Evolutionary conservation across 2,797 vertebrate species (phyloP), one percentile per base, ranked within the genome.

Genomic region (Clarias pachynema): DNA sequence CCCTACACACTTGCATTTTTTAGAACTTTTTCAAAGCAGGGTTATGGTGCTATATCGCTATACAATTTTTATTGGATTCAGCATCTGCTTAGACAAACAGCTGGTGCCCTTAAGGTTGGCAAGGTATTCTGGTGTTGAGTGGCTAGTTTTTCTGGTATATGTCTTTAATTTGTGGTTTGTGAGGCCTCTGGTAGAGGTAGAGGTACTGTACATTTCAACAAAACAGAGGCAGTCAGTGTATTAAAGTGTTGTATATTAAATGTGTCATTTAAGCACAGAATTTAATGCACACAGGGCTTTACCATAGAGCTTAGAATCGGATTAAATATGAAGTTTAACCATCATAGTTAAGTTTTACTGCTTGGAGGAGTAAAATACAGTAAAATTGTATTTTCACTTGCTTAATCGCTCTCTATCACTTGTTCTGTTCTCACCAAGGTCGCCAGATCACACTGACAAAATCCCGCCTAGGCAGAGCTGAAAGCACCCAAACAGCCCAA

Each of bases 1-100:
- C 60, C 68, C 63, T 79, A 9, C 22, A 57, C 68, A 60, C 53
- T 72, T 78, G 83, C 69, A 85, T 69, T 66, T 24, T 24, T 59
- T 68, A 53, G 60, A 31, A 72, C 44, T 84, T 40, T 31, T 57
- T 81, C 53, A 73, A 8, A 24, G 34, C 34, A 69, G 66, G 57
- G 20, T 57, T 79, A 72, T 44, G 44, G 49, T 73, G n/a, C 82
- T 74, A 26, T 22, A 77, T 81, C 81, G 53, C 24, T 26, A 12
- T 80, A 40, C 22, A 44, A 29, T 53, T 81, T 81, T 53, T 24
- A 66, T 53, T 68, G 26, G 44, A 34, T 66, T 68, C 40, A 81
- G 62, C n/a, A 65, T 80, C 40, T 80, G 34, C 59, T 63, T 18
- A 22, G 29, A 74, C 20, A 74, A 56, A n/a, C 24, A 73, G 24